These are phyloP conservation scores for Channa argus DNA, from an alignment of 2,113 vertebrate genomes.

Conservation along the genomic window DNA sequence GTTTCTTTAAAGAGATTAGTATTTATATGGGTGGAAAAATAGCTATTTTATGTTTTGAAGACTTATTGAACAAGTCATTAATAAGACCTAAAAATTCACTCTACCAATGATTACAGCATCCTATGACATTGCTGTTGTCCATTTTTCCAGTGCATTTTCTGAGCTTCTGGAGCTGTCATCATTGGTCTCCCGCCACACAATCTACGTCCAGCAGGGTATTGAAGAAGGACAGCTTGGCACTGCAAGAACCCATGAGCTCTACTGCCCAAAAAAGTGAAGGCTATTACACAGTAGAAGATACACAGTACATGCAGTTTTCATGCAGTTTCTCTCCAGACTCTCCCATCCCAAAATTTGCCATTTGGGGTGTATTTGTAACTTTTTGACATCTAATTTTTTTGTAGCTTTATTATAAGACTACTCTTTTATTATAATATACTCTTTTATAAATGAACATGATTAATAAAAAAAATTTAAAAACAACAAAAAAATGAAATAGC, in stretches of 20 bases:
- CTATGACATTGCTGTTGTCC: not conserved
- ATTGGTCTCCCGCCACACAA: conserved; percentile 81
- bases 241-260: conserved; percentile 63
- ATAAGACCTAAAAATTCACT: not conserved
- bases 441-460: too few relatives aligned
- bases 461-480: too few relatives aligned
- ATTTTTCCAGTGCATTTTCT: conserved; percentile 59
- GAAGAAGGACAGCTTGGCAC: conserved; percentile 77
- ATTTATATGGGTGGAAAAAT: not conserved
- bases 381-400: too few relatives aligned
- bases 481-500: too few relatives aligned
- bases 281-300: not conserved
- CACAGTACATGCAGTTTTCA: conserved; percentile 26
- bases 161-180: conserved; percentile 82
- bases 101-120: not conserved
- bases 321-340: conserved; percentile 32
- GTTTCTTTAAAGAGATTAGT: not conserved
- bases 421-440: too few relatives aligned
- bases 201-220: conserved; percentile 68
- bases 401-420: too few relatives aligned
- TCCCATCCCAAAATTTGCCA: not conserved
- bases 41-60: not conserved
- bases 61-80: not conserved
- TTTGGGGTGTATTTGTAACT: too few relatives aligned
- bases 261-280: conserved; percentile 51